These are phyloP conservation scores for Macrotis lagotis DNA, from an alignment of 2,113 vertebrate genomes.

Conservation along the genomic window DNA sequence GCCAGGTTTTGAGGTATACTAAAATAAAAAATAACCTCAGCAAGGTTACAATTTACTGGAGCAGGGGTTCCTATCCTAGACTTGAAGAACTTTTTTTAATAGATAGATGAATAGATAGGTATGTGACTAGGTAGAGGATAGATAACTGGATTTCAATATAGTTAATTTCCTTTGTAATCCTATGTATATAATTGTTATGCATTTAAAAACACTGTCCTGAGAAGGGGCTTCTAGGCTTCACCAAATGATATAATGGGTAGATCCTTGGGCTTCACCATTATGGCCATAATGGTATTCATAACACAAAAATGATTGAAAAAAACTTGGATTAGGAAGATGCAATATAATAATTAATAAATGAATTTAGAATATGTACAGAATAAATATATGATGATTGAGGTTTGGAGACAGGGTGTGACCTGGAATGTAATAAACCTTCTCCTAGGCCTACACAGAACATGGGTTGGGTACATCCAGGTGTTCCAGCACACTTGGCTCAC, in stretches of 20 bases:
- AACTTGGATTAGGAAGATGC: not conserved
- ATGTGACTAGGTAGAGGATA: too few relatives aligned
- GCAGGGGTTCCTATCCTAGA: not conserved
- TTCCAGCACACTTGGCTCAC: not conserved
- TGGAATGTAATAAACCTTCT: not conserved
- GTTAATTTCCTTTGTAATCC: not conserved
- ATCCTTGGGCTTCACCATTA: not conserved
- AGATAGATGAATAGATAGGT: too few relatives aligned
- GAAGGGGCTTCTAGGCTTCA: not conserved
- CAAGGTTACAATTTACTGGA: not conserved
- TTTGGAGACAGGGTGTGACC: not conserved
- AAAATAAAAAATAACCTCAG: not conserved
- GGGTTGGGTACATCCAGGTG: not conserved
- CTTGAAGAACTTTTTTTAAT: not conserved
- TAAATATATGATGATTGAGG: not conserved
- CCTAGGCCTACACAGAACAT: not conserved
- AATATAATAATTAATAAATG: not conserved
- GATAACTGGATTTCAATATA: not conserved
- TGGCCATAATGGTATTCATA: not conserved
- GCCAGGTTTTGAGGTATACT: not conserved
- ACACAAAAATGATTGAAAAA: not conserved
- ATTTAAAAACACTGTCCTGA: not conserved
- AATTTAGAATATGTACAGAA: not conserved
- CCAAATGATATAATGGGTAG: not conserved
- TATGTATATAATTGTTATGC: not conserved